Evolutionary conservation across 2,888 invertebrate genomes (phyloP).

Genomic region (Phyto melanocephala): DNA sequence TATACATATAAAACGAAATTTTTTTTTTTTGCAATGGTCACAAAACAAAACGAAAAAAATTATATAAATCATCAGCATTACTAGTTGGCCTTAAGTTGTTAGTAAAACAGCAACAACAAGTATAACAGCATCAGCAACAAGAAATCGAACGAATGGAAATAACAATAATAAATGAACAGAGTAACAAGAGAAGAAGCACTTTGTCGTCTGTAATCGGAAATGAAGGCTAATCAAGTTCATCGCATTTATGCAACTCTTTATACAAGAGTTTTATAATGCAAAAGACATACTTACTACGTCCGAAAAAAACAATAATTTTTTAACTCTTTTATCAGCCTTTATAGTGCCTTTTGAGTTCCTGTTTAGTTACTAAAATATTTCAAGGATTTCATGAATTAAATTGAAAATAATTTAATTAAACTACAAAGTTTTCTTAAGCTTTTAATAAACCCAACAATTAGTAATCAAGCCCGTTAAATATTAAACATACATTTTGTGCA

Average conservation of each 20-base stretch:
- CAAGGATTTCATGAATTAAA: background rate
- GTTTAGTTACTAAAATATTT: background rate
- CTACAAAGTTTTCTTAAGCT: background rate
- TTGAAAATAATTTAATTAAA: background rate
- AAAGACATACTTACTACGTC: too few species aligned
- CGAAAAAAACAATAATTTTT: too few species aligned
- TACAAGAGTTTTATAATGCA: background rate
- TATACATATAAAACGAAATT: too few species aligned
- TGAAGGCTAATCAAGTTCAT: slow-evolving; percentile 51
- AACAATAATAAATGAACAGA: slow-evolving; percentile 19
- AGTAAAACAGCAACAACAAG: background rate
- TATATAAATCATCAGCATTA: background rate
- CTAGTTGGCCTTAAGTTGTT: slow-evolving; percentile 21
- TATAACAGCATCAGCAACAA: background rate
- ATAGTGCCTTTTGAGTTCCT: background rate
- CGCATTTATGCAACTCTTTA: slow-evolving; percentile 2
- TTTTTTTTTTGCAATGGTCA: too few species aligned
- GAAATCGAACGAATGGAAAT: slow-evolving; percentile 3
- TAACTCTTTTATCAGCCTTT: background rate
- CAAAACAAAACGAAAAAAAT: too few species aligned
- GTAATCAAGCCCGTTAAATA: background rate
- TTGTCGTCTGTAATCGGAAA: slow-evolving; percentile 41
- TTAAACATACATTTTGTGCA: background rate
- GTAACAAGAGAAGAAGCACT: slow-evolving; percentile 28
- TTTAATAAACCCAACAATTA: background rate